A percentile compares a stretch with the other conserved stretches of the same genome.
These are phyloP conservation scores for Allophyes oxyacanthae DNA, from an alignment of 2,888 invertebrate species.

Conservation along the genomic window DNA sequence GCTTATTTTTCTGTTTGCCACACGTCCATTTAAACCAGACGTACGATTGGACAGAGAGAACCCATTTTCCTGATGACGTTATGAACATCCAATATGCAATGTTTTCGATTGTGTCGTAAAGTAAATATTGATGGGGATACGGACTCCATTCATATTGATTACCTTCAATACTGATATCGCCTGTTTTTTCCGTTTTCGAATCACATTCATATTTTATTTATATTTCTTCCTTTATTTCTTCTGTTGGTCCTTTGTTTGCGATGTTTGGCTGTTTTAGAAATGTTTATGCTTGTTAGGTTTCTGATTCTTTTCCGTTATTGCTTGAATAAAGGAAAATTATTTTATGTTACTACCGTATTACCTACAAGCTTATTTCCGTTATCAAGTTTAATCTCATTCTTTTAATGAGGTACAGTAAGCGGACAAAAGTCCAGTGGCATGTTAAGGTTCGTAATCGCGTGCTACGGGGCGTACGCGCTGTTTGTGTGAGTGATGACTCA, in stretches of 20 bases:
- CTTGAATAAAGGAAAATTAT: neutral
- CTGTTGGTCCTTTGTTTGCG: constrained; percentile 2
- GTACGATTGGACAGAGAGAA: neutral
- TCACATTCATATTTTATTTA: constrained; percentile 31
- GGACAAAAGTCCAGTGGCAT: too few species aligned
- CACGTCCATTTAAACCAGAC: constrained; percentile 4
- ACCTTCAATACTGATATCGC: constrained; percentile 10
- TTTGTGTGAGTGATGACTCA: too few species aligned
- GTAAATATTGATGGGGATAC: constrained; percentile 41
- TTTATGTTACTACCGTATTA: neutral
- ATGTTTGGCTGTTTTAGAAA: constrained; percentile 1
- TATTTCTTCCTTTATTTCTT: constrained; percentile 26
- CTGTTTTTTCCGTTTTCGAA: constrained; percentile 31
- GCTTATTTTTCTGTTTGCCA: constrained; percentile 2
- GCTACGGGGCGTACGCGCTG: too few species aligned
- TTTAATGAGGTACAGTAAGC: too few species aligned
- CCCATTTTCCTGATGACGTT: constrained; percentile 19
- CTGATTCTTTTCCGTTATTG: constrained; percentile 4
- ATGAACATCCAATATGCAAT: constrained; percentile 10
- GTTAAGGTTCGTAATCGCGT: too few species aligned
- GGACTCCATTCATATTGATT: constrained; percentile 34
- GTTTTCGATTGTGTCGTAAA: constrained; percentile 23
- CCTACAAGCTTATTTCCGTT: too few species aligned
- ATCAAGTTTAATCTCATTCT: neutral
- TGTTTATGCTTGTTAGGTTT: neutral